phyloP scores from a whole-genome alignment of 2,113 vertebrate species.

The Saimiri boliviensis region DNA sequence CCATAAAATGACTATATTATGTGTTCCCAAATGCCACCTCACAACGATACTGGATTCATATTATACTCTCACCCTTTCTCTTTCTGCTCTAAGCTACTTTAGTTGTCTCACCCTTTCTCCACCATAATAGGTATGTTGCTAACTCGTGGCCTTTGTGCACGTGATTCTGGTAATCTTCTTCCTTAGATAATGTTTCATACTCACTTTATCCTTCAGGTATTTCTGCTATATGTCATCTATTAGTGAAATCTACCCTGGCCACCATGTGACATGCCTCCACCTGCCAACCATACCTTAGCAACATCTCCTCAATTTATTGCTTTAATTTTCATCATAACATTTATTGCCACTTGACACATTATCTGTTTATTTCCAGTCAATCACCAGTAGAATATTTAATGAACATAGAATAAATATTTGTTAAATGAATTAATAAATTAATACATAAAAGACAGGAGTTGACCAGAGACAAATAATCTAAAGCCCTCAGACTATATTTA shows the following conservation, averaged over 20 bases:
- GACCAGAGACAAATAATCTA: neutral
- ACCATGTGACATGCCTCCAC: neutral
- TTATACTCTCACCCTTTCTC: neutral
- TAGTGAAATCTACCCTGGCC: neutral
- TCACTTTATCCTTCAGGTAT: neutral
- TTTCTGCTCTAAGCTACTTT: neutral
- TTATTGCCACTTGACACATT: neutral
- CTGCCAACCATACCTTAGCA: rapidly evolving
- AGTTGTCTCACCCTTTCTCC: neutral
- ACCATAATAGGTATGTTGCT: neutral
- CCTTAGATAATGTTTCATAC: neutral
- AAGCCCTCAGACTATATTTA: neutral
- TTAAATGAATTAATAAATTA: neutral
- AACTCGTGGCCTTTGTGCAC: neutral
- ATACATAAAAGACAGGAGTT: neutral
- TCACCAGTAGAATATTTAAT: neutral
- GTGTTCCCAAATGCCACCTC: rapidly evolving
- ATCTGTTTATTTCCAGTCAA: neutral
- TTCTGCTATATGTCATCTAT: neutral
- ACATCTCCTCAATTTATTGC: neutral
- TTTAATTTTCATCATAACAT: neutral
- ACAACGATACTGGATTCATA: rapidly evolving
- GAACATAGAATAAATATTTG: neutral
- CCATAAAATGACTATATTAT: rapidly evolving
- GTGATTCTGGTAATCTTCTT: too few species aligned